Conservation (phyloP, 2,797 vertebrate species). For the Molothrus aeneus region DNA sequence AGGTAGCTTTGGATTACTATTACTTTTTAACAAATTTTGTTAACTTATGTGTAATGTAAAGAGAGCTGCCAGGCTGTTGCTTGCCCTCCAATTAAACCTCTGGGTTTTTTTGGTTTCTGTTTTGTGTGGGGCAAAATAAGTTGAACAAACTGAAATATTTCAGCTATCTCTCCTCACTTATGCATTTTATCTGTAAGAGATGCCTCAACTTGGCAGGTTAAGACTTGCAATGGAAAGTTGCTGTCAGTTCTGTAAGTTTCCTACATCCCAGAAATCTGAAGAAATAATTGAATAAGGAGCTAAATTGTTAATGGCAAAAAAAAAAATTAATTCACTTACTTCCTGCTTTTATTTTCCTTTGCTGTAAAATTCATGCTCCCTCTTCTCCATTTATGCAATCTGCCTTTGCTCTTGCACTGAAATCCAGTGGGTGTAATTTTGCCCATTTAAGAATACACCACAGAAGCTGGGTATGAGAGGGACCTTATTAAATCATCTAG, state of each 20-base stretch:
- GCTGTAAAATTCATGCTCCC: background rate
- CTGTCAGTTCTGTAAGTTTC: background rate
- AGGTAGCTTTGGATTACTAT: background rate
- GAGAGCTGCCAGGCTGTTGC: background rate
- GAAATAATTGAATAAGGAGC: background rate
- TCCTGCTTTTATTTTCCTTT: slow-evolving; percentile 21
- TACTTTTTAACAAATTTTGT: background rate
- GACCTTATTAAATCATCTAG: background rate
- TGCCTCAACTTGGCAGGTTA: background rate
- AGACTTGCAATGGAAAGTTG: background rate
- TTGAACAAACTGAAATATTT: slow-evolving; percentile 2
- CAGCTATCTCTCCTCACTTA: background rate
- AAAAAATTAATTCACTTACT: background rate
- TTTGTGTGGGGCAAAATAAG: background rate
- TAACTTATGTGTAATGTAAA: background rate
- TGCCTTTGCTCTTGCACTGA: background rate
- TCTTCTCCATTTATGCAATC: background rate
- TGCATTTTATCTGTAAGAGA: background rate
- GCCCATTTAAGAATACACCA: background rate
- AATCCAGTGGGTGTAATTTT: background rate
- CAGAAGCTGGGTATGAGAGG: background rate
- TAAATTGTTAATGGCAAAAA: background rate
- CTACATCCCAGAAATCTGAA: background rate
- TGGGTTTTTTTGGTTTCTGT: accelerated
- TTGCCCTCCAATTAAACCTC: background rate